These are phyloP conservation scores for Spinibarbus caldwelli DNA, from an alignment of 2,797 vertebrate species.

Conservation along the genomic window DNA sequence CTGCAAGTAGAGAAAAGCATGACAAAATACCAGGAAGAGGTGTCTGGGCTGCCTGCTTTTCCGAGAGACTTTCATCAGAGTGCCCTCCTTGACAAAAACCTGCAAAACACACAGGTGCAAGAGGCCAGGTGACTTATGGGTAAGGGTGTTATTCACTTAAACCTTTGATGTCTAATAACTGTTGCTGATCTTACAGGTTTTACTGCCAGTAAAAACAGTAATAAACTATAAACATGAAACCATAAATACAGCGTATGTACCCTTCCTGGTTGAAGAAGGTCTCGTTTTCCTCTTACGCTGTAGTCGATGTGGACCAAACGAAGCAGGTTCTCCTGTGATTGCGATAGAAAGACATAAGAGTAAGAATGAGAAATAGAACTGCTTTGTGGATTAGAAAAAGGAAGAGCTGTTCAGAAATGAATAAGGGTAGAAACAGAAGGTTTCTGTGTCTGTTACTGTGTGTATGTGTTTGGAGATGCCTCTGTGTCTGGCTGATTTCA, in stretches of 20 bases:
- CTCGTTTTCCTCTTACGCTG: constrained; percentile 88
- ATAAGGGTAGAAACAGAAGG: constrained; percentile 62
- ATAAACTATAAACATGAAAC: constrained; percentile 26
- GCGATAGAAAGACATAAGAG: constrained; percentile 33
- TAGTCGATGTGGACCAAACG: constrained; percentile 95
- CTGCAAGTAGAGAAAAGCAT: not conserved
- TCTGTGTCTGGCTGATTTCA: constrained; percentile 41
- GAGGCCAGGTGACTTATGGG: constrained; percentile 6
- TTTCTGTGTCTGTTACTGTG: no score
- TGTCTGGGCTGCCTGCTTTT: constrained; percentile 89
- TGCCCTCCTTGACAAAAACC: constrained; percentile 97
- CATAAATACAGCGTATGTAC: constrained; percentile 74
- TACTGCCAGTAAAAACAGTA: constrained; percentile 2
- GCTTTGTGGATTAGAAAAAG: constrained; percentile 69
- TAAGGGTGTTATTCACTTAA: constrained; percentile 32
- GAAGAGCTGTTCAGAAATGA: constrained; percentile 66
- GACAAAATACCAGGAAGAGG: constrained; percentile 90
- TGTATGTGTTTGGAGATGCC: constrained; percentile 19
- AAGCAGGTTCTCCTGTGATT: constrained; percentile 90
- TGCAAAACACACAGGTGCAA: constrained; percentile 66
- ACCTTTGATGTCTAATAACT: constrained; percentile 35
- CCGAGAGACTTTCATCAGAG: constrained; percentile 92
- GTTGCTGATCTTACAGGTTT: constrained; percentile 35
- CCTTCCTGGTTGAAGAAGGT: constrained; percentile 91
- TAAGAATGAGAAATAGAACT: constrained; percentile 29